These are phyloP conservation scores for Pemphredon lugubris DNA, from an alignment of 2,888 invertebrate species.

Conservation along the genomic window DNA sequence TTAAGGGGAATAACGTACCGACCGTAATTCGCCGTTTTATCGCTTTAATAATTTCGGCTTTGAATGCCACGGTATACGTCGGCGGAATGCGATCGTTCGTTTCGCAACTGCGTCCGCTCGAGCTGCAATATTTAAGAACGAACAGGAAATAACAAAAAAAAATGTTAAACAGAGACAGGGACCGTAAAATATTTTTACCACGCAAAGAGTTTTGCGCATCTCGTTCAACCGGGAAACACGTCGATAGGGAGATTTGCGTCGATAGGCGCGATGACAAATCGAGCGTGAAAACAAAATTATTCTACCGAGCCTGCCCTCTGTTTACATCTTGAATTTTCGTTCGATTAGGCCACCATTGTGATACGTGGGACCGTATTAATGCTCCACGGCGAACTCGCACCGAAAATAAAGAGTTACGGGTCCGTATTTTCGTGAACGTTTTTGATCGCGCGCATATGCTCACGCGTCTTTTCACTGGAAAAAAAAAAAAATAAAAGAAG, in stretches of 20 bases:
- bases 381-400: conserved; percentile 39
- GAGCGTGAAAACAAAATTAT: background rate
- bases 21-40: conserved; percentile 16
- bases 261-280: background rate
- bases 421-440: conserved; percentile 39
- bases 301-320: conserved; percentile 17
- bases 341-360: conserved; percentile 53
- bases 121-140: background rate
- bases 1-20: conserved; percentile 35
- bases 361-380: conserved; percentile 46
- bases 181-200: too few species aligned
- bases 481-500: background rate
- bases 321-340: conserved; percentile 54
- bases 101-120: too few species aligned
- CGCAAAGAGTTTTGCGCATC: too few species aligned
- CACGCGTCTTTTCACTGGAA: conserved; percentile 22
- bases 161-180: too few species aligned
- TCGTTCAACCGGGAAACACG: too few species aligned
- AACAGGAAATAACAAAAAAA: too few species aligned
- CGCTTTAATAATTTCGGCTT: conserved; percentile 12
- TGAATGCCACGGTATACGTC: background rate
- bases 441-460: conserved; percentile 72
- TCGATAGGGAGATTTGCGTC: too few species aligned
- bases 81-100: background rate
- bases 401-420: conserved; percentile 3